Evolutionary conservation across 64 coral and sea anemone genomes (phyloP).

Genomic region (Cladopsammia gracilis): DNA sequence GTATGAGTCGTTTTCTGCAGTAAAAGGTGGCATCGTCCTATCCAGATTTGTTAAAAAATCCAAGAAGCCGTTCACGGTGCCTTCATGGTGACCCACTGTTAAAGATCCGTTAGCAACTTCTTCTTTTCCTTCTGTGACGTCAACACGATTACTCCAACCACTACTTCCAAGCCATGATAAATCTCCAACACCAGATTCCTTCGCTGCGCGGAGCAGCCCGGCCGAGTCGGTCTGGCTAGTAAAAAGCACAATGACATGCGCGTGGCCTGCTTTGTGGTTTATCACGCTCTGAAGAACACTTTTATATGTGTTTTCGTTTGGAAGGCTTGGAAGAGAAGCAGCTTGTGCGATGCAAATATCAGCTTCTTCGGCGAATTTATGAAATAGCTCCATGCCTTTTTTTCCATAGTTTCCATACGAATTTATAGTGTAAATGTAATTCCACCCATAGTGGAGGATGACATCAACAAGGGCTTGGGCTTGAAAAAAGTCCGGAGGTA

Average conservation of each 20-base stretch:
- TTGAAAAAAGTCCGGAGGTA: constrained; percentile 89
- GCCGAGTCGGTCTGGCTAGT: constrained; percentile 88
- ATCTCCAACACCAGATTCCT: constrained; percentile 39
- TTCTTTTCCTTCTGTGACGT: constrained; percentile 85
- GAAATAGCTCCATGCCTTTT: constrained; percentile 79
- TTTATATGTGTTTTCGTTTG: constrained; percentile 55
- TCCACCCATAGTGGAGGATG: constrained; percentile 81
- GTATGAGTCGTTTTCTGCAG: background rate
- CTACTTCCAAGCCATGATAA: constrained; percentile 92
- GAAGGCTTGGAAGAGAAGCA: constrained; percentile 57
- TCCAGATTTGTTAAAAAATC: constrained; percentile 56
- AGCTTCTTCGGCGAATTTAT: constrained; percentile 1
- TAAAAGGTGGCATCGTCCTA: background rate
- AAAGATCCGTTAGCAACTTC: constrained; percentile 84
- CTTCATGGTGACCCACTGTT: constrained; percentile 84
- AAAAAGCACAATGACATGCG: constrained; percentile 60
- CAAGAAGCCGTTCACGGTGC: constrained; percentile 73
- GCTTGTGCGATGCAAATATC: constrained; percentile 84
- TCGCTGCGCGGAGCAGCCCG: constrained; percentile 76
- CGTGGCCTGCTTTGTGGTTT: background rate
- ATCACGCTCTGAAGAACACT: constrained; percentile 21
- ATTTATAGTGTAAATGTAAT: constrained; percentile 83
- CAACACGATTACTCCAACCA: constrained; percentile 93
- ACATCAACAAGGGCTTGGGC: constrained; percentile 86
- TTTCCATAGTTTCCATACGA: constrained; percentile 91